Evolutionary conservation across 53 echinoderm and acorn worm genomes (phyloP).

Genomic region (Zoroaster sp.): DNA sequence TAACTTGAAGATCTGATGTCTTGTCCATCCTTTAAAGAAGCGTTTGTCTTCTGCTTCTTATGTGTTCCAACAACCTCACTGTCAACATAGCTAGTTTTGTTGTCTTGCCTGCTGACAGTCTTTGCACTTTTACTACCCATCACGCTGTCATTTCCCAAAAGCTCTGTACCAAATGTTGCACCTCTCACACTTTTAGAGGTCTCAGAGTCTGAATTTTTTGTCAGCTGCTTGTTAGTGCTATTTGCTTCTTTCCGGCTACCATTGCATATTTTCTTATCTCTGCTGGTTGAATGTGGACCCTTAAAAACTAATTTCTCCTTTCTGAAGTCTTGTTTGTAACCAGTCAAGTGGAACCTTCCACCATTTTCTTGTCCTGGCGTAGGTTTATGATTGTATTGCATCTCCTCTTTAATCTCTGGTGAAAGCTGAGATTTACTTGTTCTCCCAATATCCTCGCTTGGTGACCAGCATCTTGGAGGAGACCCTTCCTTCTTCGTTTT

Average conservation of each 20-base stretch:
- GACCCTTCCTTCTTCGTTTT: constrained; percentile 50
- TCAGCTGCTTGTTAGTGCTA: constrained; percentile 16
- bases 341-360: neutral
- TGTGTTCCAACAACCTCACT: neutral
- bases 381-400: neutral
- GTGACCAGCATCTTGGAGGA: constrained; percentile 87
- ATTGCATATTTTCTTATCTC: neutral
- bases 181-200: neutral
- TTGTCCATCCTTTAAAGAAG: neutral
- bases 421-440: neutral
- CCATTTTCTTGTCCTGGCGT: neutral
- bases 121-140: neutral
- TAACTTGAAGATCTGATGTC: neutral
- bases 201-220: neutral
- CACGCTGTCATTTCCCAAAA: neutral
- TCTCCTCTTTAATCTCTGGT: neutral
- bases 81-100: neutral
- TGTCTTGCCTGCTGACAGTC: neutral
- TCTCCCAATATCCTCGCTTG: neutral
- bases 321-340: neutral
- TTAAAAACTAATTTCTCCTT: neutral
- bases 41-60: neutral
- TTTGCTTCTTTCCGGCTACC: neutral
- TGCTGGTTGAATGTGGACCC: neutral
- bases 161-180: neutral